Base-by-base conservation (phyloP, 2,888 invertebrate species). In the Pteria penguin region DNA sequence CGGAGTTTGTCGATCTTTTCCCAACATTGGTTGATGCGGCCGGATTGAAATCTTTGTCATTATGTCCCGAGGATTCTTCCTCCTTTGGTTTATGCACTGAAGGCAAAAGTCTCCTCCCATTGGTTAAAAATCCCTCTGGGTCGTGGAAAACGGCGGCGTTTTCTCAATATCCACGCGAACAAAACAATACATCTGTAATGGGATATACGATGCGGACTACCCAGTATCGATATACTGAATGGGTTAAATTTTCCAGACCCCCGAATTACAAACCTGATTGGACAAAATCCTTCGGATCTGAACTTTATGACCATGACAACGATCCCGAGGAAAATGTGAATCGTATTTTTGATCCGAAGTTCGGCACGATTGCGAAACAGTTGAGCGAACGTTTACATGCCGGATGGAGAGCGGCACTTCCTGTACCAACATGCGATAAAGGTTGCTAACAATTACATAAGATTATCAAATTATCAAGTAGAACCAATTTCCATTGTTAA, bases 311-410 rank as follows among this genome's bases (percentile, higher is more conserved):
- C 92, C 96, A 96, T 89, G 87, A 91, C 2, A 88, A 93, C 55
- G 96, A 97, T 92, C 93, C 94, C 0, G 92, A 94, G 4, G 97
- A 97, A 93, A 94, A 94, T 86, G 92, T 94, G 27, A 97, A 97
- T 93, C 87, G 96, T 79, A 93, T 92, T 5, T 88, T 91, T 45
- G 89, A 93, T 77, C 83, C 87, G 11, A 86, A 91, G 71, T 91
- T 94, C 79, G 29, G 22, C 0, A 4, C 14, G 24, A 70, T 69
- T 0, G 58, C 24, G 1, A 54, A 69, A 58, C 24, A 68, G 32
- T 61, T 79, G n/a, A 81, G 81, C 33, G 54, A 71, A n/a, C 60
- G 22, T 29, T 61, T 81, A 5, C 75, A 65, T 32, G 77, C 70
- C 2, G 81, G 81, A 3, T 81, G 81, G 81, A 75, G 81, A n/a